Conservation (phyloP, 2,888 invertebrate genomes). For the Cyclophora albipunctata region DNA sequence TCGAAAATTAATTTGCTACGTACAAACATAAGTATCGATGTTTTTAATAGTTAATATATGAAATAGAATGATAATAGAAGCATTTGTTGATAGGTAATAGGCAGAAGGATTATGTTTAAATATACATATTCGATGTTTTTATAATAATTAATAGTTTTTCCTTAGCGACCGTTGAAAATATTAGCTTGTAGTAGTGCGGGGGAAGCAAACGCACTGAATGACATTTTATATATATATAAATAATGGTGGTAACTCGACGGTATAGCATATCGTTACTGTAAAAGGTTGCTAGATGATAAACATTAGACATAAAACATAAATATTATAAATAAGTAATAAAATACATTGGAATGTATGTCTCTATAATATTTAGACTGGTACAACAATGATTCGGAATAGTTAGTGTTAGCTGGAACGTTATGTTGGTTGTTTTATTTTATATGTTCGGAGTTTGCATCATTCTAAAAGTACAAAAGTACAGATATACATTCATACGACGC, state of each 20-base stretch:
- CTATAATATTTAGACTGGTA: conserved; percentile 36
- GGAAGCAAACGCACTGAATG: no score
- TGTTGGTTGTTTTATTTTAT: conserved; percentile 52
- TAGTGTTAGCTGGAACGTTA: conserved; percentile 32
- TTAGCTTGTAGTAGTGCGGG: no score
- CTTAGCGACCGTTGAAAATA: no score
- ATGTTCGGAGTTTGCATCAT: conserved; percentile 49
- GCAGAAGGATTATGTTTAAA: no score
- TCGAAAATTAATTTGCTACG: no score
- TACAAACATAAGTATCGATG: no score
- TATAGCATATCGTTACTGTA: conserved; percentile 14
- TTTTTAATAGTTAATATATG: no score
- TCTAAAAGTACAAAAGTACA: conserved; percentile 61
- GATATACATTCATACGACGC: conserved; percentile 40
- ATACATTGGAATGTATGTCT: conserved; percentile 30
- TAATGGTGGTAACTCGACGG: neutral
- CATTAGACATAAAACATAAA: conserved; percentile 20
- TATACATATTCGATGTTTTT: no score
- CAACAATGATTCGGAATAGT: conserved; percentile 27
- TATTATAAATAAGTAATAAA: conserved; percentile 23
- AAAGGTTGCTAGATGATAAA: conserved; percentile 29
- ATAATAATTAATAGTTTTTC: no score
- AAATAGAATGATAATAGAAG: no score
- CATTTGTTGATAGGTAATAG: no score
- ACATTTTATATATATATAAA: conserved; percentile 1